Conservation (phyloP, 2,888 invertebrate species). For the Agriotes lineatus region DNA sequence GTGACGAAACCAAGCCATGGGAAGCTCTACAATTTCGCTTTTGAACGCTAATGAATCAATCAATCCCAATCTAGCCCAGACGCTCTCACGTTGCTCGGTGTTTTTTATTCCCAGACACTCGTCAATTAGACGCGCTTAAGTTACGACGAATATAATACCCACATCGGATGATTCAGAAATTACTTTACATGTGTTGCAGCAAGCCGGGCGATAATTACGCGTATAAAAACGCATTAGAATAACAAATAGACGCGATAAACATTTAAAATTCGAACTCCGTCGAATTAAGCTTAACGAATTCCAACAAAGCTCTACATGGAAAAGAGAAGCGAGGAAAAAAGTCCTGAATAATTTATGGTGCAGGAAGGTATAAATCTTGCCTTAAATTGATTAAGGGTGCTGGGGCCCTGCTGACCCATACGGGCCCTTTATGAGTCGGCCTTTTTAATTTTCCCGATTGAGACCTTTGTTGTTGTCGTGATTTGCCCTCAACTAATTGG, state of each 20-base stretch:
- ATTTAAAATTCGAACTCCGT: background rate
- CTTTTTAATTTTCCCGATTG: background rate
- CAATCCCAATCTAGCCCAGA: slow-evolving; percentile 6
- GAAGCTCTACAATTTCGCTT: background rate
- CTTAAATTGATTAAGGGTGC: background rate
- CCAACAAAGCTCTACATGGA: background rate
- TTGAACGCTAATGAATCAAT: background rate
- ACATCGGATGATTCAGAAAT: background rate
- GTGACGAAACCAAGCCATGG: background rate
- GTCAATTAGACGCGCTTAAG: slow-evolving; percentile 7
- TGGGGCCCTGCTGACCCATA: background rate
- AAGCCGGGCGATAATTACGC: background rate
- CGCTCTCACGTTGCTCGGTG: slow-evolving; percentile 11
- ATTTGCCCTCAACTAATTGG: too few species aligned
- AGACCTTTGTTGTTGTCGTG: too few species aligned
- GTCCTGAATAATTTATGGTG: background rate
- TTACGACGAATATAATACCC: slow-evolving; percentile 18
- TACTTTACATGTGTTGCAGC: background rate
- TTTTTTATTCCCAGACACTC: slow-evolving; percentile 21
- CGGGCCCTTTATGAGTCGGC: background rate
- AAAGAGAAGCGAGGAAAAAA: background rate
- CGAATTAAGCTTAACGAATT: background rate
- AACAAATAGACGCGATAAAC: too few species aligned
- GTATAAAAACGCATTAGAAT: too few species aligned
- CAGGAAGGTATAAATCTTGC: background rate